These are phyloP conservation scores for Orbicella faveolata DNA, from an alignment of 64 coral and sea anemone species.

Conservation along the genomic window DNA sequence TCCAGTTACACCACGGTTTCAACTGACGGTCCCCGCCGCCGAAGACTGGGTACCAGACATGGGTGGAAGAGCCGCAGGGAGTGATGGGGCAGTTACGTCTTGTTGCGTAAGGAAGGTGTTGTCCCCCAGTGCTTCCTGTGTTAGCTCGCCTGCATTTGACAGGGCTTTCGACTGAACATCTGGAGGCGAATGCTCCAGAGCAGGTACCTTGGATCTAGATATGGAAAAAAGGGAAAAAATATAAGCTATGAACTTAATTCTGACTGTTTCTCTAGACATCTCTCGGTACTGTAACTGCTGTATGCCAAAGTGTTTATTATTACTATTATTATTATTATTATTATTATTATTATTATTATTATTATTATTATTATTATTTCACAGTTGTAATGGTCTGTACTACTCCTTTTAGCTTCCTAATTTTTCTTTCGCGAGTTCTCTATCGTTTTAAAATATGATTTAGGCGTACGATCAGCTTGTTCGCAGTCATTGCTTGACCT, in stretches of 20 bases:
- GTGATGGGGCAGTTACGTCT: constrained; percentile 8
- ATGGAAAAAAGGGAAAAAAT: neutral
- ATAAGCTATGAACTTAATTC: neutral
- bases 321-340: too few relatives aligned
- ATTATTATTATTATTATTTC: too few relatives aligned
- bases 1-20: neutral
- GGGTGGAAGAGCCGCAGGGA: constrained; percentile 36
- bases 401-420: too few relatives aligned
- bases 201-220: neutral
- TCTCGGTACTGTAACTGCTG: too few relatives aligned
- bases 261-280: too few relatives aligned
- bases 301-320: too few relatives aligned
- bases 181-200: neutral
- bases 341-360: too few relatives aligned
- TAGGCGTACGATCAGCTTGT: too few relatives aligned
- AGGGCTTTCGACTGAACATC: constrained; percentile 20
- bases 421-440: too few relatives aligned
- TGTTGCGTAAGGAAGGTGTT: constrained; percentile 26
- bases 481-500: too few relatives aligned
- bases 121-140: constrained; percentile 5
- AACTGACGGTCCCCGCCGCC: neutral
- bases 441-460: neutral
- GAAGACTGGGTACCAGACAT: constrained; percentile 11
- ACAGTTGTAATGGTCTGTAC: too few relatives aligned
- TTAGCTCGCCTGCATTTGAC: neutral